These are phyloP conservation scores for Lepisosteus osseus DNA, from an alignment of 2,113 vertebrate species.

Conservation along the genomic window DNA sequence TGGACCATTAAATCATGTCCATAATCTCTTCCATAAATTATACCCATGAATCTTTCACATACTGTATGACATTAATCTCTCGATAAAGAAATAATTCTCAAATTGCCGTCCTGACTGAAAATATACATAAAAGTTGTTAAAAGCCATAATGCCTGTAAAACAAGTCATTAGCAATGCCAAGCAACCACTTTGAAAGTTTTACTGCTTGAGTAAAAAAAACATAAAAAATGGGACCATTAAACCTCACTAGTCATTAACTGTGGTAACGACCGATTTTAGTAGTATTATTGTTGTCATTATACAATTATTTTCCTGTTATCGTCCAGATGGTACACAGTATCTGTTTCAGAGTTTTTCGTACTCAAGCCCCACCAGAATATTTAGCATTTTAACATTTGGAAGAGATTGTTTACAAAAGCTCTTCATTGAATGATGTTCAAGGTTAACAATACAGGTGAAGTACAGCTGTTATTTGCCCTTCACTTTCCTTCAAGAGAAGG, in stretches of 20 bases:
- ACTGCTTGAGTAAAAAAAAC: slow-evolving; percentile 17
- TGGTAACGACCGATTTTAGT: slow-evolving; percentile 48
- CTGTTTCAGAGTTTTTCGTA: not conserved
- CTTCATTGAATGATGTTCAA: slow-evolving; percentile 46
- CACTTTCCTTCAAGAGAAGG: too few relatives aligned
- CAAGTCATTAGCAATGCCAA: slow-evolving; percentile 33
- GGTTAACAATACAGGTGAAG: slow-evolving; percentile 23
- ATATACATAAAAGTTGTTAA: slow-evolving; percentile 9
- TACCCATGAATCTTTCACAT: not conserved
- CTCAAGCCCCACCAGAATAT: slow-evolving; percentile 30
- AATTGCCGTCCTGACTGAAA: not conserved
- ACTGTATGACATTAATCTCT: not conserved
- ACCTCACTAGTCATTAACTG: slow-evolving; percentile 39
- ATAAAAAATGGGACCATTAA: slow-evolving; percentile 41
- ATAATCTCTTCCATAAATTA: not conserved
- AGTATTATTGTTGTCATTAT: slow-evolving; percentile 36
- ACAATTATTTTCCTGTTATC: slow-evolving; percentile 29
- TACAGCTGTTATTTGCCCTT: too few relatives aligned
- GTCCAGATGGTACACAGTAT: slow-evolving; percentile 44
- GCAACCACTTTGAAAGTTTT: slow-evolving; percentile 36
- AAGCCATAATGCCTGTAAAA: slow-evolving; percentile 35
- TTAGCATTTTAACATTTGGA: slow-evolving; percentile 41
- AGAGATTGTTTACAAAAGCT: slow-evolving; percentile 49
- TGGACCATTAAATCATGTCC: not conserved
- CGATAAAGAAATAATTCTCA: not conserved